Conservation (phyloP, 2,113 vertebrate species). For the Chionis minor region DNA sequence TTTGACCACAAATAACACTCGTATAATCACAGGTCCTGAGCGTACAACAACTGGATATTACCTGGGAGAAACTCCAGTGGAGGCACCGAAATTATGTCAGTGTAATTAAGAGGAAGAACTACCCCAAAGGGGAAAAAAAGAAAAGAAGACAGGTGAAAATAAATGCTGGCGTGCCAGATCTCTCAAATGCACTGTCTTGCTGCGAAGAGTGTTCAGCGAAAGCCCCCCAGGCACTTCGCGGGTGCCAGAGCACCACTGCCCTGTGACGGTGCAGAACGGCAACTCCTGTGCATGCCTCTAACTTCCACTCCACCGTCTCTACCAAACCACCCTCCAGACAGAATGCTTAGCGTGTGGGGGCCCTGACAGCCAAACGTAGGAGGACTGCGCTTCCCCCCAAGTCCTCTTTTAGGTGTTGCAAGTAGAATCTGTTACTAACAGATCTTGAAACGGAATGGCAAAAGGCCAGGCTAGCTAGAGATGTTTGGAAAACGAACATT, state of each 20-base stretch:
- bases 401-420: slow-evolving; percentile 37
- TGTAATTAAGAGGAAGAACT: neutral
- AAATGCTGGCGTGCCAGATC: neutral
- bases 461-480: slow-evolving; percentile 29
- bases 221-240: neutral
- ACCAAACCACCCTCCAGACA: neutral
- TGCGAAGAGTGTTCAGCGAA: neutral
- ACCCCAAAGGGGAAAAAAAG: neutral
- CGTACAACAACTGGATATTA: neutral
- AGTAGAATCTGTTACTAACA: slow-evolving; percentile 57
- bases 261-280: neutral
- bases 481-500: slow-evolving; percentile 32
- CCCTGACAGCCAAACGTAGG: slow-evolving; percentile 30
- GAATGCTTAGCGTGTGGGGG: neutral
- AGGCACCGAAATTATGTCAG: neutral
- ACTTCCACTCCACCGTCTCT: neutral
- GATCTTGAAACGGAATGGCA: slow-evolving; percentile 37
- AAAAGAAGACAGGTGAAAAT: neutral
- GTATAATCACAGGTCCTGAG: neutral
- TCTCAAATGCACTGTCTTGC: neutral
- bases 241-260: neutral
- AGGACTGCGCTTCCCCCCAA: slow-evolving; percentile 7
- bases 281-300: neutral
- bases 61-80: neutral
- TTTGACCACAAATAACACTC: neutral